Percentiles rank a stretch among this genome's conserved stretches.
Evolutionary conservation across 2,797 vertebrate species (phyloP).

Genomic region (Aselliscus stoliczkanus): DNA sequence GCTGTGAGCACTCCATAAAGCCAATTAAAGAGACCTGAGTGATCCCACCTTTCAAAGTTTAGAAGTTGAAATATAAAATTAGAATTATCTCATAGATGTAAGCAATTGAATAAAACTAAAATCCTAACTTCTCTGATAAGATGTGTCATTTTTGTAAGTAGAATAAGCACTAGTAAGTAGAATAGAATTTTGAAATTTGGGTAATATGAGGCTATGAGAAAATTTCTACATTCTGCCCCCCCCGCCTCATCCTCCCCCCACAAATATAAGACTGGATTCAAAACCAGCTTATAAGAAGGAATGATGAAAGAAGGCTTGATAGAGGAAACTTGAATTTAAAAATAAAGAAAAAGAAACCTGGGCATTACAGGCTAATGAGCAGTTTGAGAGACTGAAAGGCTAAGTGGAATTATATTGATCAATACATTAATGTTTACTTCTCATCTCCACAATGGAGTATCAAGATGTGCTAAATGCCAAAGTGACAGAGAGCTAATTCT

Average conservation of each 20-base stretch:
- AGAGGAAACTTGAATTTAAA: not conserved
- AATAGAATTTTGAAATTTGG: not conserved
- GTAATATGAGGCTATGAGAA: not conserved
- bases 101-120: not conserved
- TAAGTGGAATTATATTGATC: not conserved
- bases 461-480: not conserved
- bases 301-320: not conserved
- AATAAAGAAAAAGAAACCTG: not conserved
- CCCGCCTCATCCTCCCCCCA: no score
- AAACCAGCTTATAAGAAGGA: not conserved
- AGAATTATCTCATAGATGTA: not conserved
- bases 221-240: not conserved
- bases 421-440: not conserved
- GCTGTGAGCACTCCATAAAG: not conserved
- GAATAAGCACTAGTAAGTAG: not conserved
- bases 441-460: not conserved
- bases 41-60: not conserved
- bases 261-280: not conserved
- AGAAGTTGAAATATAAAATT: not conserved
- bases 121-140: not conserved
- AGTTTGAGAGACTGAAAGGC: not conserved
- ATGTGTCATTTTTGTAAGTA: not conserved
- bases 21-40: not conserved
- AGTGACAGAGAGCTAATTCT: not conserved
- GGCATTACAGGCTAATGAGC: not conserved